Evolutionary conservation across 1,140 invertebrate species (phyloP), one percentile per base, ranked within the genome.

Genomic region (Conus ventricosus): DNA sequence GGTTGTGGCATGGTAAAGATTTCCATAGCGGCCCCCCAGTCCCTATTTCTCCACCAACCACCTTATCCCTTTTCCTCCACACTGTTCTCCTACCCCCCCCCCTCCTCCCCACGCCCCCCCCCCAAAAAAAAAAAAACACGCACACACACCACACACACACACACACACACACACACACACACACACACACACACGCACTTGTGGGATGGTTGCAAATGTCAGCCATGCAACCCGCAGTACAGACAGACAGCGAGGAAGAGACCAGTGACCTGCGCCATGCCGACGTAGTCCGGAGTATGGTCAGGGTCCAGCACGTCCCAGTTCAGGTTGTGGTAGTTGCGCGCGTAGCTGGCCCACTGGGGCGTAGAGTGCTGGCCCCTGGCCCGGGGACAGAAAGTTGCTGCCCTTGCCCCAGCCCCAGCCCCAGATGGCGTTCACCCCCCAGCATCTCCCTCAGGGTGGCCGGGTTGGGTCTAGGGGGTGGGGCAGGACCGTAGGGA

Each of bases 361-460:
- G 80, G 85, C 90, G 86, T 93, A 93, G 27, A 93, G 84, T 10
- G 25, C 11, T 8, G 91, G 89, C 5, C 92, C 92, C 85, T 92
- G 86, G 6, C 75, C 85, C 5, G 63, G n/a, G 20, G 39, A 53
- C 5, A 92, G 25, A 8, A 15, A 15, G 63, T 60, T 60, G 83
- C 92, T 93, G 81, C 89, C 89, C 75, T 83, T 88, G 20, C 90
- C 90, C 81, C 89, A 89, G 75, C 91, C 91, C 92, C 92, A 93
- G 5, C 92, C 92, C 92, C 92, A 93, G 53, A 93, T 93, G 53
- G 90, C 92, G 81, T 93, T 93, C 5, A 93, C 92, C 3, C 3
- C 92, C 92, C n/a, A 93, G 85, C 20, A 92, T 88, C 5, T 91
- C 75, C 39, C 88, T 25, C 20, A 93, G 51, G 20, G 53, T 91